Evolutionary conservation across 2,888 invertebrate species (phyloP).

Genomic region (Bimastos eiseni): DNA sequence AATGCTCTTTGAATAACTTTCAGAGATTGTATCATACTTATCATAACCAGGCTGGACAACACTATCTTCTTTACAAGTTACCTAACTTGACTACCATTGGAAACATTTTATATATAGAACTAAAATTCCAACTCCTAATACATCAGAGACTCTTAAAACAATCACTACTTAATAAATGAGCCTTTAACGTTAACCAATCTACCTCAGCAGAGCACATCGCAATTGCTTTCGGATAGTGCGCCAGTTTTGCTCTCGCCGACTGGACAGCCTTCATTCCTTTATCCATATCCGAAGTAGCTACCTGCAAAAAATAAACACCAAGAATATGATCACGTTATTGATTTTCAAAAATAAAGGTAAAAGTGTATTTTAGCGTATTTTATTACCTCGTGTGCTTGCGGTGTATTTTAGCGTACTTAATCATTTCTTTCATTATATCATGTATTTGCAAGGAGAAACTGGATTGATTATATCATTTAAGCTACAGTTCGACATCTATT

Average conservation of each 20-base stretch:
- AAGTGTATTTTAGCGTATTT: no score
- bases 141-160: background rate
- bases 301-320: background rate
- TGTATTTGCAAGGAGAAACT: no score
- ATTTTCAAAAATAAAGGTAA: no score
- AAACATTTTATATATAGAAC: background rate
- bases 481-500: no score
- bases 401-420: no score
- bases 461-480: no score
- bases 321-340: no score
- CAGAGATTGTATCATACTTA: background rate
- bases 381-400: no score
- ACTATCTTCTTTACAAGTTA: background rate
- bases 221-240: background rate
- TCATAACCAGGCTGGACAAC: background rate
- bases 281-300: background rate
- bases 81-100: background rate
- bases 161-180: background rate
- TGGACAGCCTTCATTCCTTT: background rate
- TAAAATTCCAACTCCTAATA: background rate
- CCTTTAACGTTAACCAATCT: background rate
- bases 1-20: background rate
- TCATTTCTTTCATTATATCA: no score
- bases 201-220: conserved; percentile 16
- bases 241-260: conserved; percentile 9